Evolutionary conservation across 2,888 invertebrate genomes (phyloP), one percentile per base, ranked within the genome.

Genomic region (Pterostichus niger): DNA sequence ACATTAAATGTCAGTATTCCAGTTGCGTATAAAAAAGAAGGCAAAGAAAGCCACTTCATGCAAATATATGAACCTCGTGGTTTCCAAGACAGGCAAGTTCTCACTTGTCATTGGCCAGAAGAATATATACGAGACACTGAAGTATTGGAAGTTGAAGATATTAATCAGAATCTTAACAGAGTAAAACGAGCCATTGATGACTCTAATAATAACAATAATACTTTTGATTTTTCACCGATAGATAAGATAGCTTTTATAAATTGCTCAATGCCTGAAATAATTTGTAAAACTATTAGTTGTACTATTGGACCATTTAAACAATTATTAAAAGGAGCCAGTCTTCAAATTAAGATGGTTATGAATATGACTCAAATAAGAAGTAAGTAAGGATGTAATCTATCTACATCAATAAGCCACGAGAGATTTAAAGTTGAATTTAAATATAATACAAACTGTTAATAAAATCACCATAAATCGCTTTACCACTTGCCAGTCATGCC

Each of bases 291-390:
- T n/a, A 6, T 83, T 4, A 64, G 52, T 7, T 83, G 83, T 68
- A 40, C 24, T 9, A 31, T 77, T 46, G 77, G 76, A 6, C 83
- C 83, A 40, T 83, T 83, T 40, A 68, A 13, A 35, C 49, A 68
- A 68, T 33, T 40, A 10, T 6, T 59, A 6, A 82, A 82, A 17
- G 75, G 56, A n/a, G 76, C 83, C 6, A 76, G 68, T 64, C 52
- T 83, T 10, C 52, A 77, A 52, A 64, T 83, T 11, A 77, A 77
- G 35, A 68, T 83, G 83, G 64, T 83, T 17, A n/a, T 83, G 33
- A 68, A 83, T 11, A 40, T 52, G 6, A 76, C 9, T 7, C 5
- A 77, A 49, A 9, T 83, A 35, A 33, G n/a, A 9, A 35, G 83
- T 83, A 83, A 68, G 77, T 82, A 75, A 10, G 24, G 24, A 24